A percentile compares a stretch with the other conserved stretches of the same genome.
Evolutionary conservation across 2,113 vertebrate species (phyloP).

Genomic region (Odobenus rosmarus): DNA sequence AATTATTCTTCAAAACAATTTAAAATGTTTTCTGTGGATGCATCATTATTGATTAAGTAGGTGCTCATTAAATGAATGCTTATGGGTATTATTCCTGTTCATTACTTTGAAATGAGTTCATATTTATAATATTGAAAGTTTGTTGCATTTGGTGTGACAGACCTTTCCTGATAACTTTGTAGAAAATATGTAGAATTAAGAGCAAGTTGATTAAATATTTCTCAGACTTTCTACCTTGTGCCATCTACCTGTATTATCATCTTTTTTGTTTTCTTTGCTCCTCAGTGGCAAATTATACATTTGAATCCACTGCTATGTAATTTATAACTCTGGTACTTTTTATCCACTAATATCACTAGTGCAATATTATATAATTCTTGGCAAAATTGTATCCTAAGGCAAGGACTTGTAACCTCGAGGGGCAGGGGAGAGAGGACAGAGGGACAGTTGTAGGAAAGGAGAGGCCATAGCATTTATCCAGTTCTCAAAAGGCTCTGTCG

Average conservation of each 20-base stretch:
- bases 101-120: conserved; percentile 36
- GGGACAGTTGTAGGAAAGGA: neutral
- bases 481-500: neutral
- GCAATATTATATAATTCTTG: neutral
- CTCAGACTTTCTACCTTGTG: neutral
- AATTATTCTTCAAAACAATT: conserved; percentile 22
- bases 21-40: neutral
- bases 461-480: neutral
- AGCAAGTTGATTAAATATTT: neutral
- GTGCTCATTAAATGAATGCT: neutral
- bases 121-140: conserved; percentile 13
- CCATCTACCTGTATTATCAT: neutral
- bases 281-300: neutral
- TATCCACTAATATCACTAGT: neutral
- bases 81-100: neutral
- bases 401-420: neutral
- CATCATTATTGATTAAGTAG: neutral
- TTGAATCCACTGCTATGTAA: neutral
- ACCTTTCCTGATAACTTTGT: neutral
- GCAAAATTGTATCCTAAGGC: neutral
- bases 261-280: neutral
- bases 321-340: conserved; percentile 15
- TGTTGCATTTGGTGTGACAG: neutral
- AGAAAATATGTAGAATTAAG: neutral
- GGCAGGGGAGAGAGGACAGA: neutral